These are phyloP conservation scores for Didymodactylos carnosus DNA, from an alignment of 2,888 invertebrate genomes.

Conservation along the genomic window DNA sequence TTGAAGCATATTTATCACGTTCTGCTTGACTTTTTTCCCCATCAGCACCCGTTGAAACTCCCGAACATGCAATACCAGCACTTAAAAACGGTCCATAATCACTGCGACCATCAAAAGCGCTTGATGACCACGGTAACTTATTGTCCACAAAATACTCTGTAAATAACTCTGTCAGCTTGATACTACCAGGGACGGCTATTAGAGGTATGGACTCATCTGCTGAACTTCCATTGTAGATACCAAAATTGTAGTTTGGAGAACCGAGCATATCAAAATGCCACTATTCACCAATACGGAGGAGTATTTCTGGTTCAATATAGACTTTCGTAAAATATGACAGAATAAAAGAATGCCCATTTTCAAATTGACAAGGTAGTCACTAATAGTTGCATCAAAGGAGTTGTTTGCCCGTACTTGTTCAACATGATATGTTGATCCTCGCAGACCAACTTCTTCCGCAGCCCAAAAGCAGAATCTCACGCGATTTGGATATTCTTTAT, in stretches of 20 bases:
- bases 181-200: not conserved
- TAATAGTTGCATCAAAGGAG: not conserved
- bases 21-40: not conserved
- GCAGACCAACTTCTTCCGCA: not conserved
- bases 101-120: not conserved
- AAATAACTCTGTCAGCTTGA: not conserved
- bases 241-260: not conserved
- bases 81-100: not conserved
- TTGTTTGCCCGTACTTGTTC: not conserved
- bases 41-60: not conserved
- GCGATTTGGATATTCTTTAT: not conserved
- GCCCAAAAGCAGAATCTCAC: not conserved
- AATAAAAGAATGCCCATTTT: too few relatives aligned
- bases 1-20: not conserved
- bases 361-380: not conserved
- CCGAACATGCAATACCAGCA: not conserved
- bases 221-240: not conserved
- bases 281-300: too few relatives aligned
- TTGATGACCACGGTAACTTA: not conserved
- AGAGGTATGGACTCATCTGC: not conserved
- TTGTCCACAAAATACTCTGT: not conserved
- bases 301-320: too few relatives aligned
- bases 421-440: not conserved
- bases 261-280: not conserved
- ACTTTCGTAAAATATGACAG: too few relatives aligned